Percentiles rank a stretch among this genome's conserved stretches.
These are phyloP conservation scores for Sylvilagus bachmani DNA, from an alignment of 2,113 vertebrate species.

Conservation along the genomic window DNA sequence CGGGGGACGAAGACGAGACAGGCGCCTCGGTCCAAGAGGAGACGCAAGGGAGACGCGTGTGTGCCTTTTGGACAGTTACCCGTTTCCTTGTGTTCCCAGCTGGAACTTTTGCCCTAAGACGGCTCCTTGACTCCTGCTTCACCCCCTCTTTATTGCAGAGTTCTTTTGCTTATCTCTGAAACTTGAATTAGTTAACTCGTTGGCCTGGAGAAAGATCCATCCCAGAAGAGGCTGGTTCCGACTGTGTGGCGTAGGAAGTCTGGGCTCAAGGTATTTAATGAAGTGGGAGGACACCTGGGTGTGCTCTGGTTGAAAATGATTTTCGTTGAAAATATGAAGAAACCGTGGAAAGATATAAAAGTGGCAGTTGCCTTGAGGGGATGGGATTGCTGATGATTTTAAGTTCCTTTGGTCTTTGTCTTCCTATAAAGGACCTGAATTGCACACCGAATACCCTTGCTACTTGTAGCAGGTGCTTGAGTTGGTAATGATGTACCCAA, in stretches of 20 bases:
- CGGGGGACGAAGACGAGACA: background rate
- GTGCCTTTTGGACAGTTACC: background rate
- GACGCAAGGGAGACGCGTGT: background rate
- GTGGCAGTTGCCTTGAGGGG: background rate
- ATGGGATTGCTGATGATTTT: background rate
- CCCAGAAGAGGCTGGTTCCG: background rate
- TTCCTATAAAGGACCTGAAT: background rate
- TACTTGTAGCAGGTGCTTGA: background rate
- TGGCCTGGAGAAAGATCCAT: background rate
- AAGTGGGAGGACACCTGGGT: background rate
- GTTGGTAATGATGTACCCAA: constrained; percentile 17
- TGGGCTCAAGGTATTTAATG: background rate
- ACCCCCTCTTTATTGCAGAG: background rate
- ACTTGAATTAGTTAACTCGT: background rate
- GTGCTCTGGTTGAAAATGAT: background rate
- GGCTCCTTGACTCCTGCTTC: background rate
- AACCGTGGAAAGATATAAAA: background rate
- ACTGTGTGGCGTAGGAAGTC: background rate
- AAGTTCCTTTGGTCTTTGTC: constrained; percentile 2
- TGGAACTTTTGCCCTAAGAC: background rate
- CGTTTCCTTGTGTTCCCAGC: background rate
- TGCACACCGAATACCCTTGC: background rate
- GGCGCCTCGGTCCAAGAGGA: background rate
- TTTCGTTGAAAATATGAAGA: background rate
- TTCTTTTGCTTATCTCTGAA: background rate